Base-by-base conservation (phyloP, 2,888 invertebrate species). In the Sthenelais limicola region DNA sequence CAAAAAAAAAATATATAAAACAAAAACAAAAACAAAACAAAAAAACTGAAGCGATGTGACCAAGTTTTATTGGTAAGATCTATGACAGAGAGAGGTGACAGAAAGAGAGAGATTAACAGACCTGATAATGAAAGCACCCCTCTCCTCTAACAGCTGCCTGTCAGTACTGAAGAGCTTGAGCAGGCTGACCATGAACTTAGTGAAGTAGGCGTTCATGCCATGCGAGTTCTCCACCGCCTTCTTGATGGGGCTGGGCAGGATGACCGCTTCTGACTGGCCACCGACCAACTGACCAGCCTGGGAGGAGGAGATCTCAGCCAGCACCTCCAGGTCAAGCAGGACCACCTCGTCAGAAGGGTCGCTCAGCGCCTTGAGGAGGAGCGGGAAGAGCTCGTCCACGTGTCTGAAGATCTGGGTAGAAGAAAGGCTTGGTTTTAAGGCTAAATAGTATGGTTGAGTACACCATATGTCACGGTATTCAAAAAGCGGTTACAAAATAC, bases 91-190 rank as follows among this genome's bases (percentile, higher is more conserved):
- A n/a, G n/a, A n/a, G n/a, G n/a, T n/a, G n/a, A n/a, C n/a, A n/a
- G n/a, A n/a, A n/a, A n/a, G n/a, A n/a, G n/a, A n/a, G n/a, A n/a
- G n/a, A n/a, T n/a, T n/a, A 4, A 2, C 67, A 9, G 86, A 94
- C 95, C 97, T 92, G 78, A 99, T 96, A 74, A 99, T 98, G 83
- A 98, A 96, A 38, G 96, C 93, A 0, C 98, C 98, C 82, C 96
- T 90, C 80, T 96, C 96, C 84, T 97, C 95, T 73, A 98, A 88
- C 73, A 98, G 90, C 73, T 92, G 91, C 76, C 93, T 92, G 83
- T 98, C 97, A 15, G 92, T 92, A 71, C 93, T 93, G 86, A 99
- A 95, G 72, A 96, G 89, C 79, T 93, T 91, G 74, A 98, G 89
- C 73, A 99, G 89, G 82, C 94, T 94, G 56, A 93, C 90, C 79